Evolutionary conservation across 2,113 vertebrate species (phyloP).

Genomic region (Siniperca chuatsi): DNA sequence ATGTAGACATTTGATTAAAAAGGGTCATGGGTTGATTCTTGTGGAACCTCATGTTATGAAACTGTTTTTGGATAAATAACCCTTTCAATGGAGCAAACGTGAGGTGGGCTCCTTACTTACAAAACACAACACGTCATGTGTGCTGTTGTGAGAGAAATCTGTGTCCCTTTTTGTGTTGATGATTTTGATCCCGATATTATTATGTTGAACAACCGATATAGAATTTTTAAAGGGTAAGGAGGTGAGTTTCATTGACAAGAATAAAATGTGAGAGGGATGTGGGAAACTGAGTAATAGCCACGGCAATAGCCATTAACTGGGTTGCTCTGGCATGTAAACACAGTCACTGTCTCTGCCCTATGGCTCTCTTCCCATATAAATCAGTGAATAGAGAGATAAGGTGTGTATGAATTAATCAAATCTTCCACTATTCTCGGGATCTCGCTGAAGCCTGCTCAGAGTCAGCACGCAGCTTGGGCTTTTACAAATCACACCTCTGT

Average conservation of each 20-base stretch:
- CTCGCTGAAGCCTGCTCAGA: slow-evolving; percentile 31
- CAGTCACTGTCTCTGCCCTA: slow-evolving; percentile 18
- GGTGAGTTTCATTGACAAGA: background rate
- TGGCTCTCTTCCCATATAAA: slow-evolving; percentile 31
- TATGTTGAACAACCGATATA: background rate
- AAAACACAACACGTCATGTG: background rate
- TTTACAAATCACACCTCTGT: slow-evolving; percentile 72
- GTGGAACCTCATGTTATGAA: background rate
- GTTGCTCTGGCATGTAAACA: slow-evolving; percentile 16
- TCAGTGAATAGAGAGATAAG: slow-evolving; percentile 37
- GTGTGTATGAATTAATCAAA: slow-evolving; percentile 65
- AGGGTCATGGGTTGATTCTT: background rate
- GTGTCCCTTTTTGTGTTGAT: background rate
- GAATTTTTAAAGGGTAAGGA: background rate
- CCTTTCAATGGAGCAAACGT: background rate
- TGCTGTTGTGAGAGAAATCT: background rate
- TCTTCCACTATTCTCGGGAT: slow-evolving; percentile 55
- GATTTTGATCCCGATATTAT: background rate
- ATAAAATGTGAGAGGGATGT: background rate
- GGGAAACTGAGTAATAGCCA: slow-evolving; percentile 3
- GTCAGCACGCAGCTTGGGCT: slow-evolving; percentile 35
- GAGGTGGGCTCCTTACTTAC: background rate
- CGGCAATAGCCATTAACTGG: slow-evolving; percentile 17
- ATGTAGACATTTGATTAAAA: background rate
- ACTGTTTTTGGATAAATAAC: background rate